Percentiles rank a stretch among this genome's conserved stretches.
Evolutionary conservation across 1,140 invertebrate species (phyloP).

Genomic region (Saccostrea echinata): DNA sequence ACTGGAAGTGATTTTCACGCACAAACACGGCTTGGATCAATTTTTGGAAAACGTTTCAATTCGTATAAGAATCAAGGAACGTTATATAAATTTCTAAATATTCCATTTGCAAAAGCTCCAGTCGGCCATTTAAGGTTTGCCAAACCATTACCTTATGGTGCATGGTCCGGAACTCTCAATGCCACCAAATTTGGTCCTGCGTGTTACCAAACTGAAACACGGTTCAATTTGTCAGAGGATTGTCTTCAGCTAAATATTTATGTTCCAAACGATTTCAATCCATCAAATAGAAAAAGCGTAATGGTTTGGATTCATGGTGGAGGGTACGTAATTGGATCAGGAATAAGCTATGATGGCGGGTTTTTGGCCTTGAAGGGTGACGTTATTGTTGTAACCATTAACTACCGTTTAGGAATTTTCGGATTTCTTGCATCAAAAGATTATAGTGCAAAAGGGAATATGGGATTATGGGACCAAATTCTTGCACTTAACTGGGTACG

Average conservation of each 20-base stretch:
- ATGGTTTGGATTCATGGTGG: constrained; percentile 69
- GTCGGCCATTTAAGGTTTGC: constrained; percentile 91
- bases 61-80: constrained; percentile 32
- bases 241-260: constrained; percentile 71
- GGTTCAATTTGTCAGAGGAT: constrained; percentile 75
- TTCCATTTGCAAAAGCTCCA: constrained; percentile 95
- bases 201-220: constrained; percentile 92
- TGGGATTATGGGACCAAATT: constrained; percentile 84
- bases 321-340: constrained; percentile 50
- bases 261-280: constrained; percentile 76
- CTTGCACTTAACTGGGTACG: constrained; percentile 84
- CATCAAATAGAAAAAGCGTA: constrained; percentile 51
- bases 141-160: constrained; percentile 87
- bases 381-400: constrained; percentile 65
- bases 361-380: constrained; percentile 50
- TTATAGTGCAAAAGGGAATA: constrained; percentile 57
- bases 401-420: constrained; percentile 63
- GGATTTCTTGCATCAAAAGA: constrained; percentile 61
- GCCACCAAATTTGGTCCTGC: constrained; percentile 89
- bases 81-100: constrained; percentile 92
- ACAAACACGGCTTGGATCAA: background rate
- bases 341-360: constrained; percentile 49
- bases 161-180: constrained; percentile 87
- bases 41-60: background rate
- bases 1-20: background rate